Percentiles rank a stretch among this genome's conserved stretches.
Evolutionary conservation across 1,140 invertebrate genomes (phyloP).

Genomic region (Tigriopus japonicus): DNA sequence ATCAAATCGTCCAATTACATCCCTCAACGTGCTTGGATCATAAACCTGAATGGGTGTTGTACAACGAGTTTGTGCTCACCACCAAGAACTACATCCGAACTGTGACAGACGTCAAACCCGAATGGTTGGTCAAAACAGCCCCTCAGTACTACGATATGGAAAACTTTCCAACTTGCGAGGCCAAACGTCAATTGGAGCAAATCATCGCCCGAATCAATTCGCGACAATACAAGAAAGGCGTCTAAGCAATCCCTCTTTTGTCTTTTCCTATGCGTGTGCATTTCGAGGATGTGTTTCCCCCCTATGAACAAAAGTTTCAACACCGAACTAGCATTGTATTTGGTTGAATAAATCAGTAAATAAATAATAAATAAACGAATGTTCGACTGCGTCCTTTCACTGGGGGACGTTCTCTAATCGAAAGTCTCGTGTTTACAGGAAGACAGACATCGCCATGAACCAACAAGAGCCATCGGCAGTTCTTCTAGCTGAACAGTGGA

Average conservation of each 20-base stretch:
- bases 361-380: no score
- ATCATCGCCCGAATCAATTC: slow-evolving; percentile 62
- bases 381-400: no score
- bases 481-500: no score
- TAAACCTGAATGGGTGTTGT: slow-evolving; percentile 98
- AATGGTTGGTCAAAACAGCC: slow-evolving; percentile 40
- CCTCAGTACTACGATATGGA: slow-evolving; percentile 95
- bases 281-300: no score
- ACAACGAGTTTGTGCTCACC: slow-evolving; percentile 98
- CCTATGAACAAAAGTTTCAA: no score
- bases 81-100: slow-evolving; percentile 99
- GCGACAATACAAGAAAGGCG: slow-evolving; percentile 66
- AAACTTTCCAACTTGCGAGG: slow-evolving; percentile 95
- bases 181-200: slow-evolving; percentile 72
- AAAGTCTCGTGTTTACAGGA: no score
- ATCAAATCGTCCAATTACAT: slow-evolving; percentile 95
- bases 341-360: no score
- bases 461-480: no score
- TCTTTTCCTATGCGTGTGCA: no score
- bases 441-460: no score
- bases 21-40: slow-evolving; percentile 96
- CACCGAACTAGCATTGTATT: no score
- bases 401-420: no score
- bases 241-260: slow-evolving; percentile 27
- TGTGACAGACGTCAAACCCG: slow-evolving; percentile 96